phyloP scores from a whole-genome alignment of 2,888 invertebrate genomes.

The Ctena decussata region DNA sequence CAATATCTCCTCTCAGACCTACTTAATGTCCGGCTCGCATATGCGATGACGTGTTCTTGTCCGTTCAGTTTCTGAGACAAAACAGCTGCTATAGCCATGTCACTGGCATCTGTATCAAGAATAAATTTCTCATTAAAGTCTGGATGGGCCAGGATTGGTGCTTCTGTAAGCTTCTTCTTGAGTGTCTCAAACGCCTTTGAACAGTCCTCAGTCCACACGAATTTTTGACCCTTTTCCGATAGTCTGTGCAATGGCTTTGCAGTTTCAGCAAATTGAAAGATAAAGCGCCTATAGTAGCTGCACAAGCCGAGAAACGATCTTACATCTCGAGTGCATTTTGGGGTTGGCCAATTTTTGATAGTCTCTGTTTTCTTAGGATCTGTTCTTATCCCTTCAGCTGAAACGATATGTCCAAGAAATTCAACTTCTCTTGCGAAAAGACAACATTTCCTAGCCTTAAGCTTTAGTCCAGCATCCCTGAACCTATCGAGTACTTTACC shows the following conservation, averaged over 20 bases:
- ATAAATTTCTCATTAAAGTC: background rate
- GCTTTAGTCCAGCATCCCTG: conserved; percentile 26
- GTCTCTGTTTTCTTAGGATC: conserved; percentile 19
- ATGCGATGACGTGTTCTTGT: background rate
- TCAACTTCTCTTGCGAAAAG: conserved; percentile 15
- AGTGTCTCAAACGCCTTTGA: conserved; percentile 31
- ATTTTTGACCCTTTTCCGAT: conserved; percentile 20
- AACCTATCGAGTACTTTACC: conserved; percentile 42
- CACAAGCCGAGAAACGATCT: conserved; percentile 43
- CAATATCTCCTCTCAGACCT: background rate
- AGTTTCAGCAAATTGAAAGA: conserved; percentile 17
- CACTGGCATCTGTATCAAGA: background rate
- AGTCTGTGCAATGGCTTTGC: conserved; percentile 36
- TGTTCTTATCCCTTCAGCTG: conserved; percentile 21
- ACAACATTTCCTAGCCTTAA: conserved; percentile 34
- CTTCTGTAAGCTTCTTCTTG: background rate
- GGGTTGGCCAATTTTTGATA: conserved; percentile 33
- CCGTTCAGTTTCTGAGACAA: background rate
- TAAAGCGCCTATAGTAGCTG: conserved; percentile 46
- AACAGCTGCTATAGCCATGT: background rate
- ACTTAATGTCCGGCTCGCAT: background rate
- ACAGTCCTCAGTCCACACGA: conserved; percentile 34
- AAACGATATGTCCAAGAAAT: background rate
- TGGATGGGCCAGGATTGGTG: background rate
- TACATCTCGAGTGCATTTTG: conserved; percentile 24